Conservation (phyloP, 2,797 vertebrate genomes). For the Microcaecilia unicolor region DNA sequence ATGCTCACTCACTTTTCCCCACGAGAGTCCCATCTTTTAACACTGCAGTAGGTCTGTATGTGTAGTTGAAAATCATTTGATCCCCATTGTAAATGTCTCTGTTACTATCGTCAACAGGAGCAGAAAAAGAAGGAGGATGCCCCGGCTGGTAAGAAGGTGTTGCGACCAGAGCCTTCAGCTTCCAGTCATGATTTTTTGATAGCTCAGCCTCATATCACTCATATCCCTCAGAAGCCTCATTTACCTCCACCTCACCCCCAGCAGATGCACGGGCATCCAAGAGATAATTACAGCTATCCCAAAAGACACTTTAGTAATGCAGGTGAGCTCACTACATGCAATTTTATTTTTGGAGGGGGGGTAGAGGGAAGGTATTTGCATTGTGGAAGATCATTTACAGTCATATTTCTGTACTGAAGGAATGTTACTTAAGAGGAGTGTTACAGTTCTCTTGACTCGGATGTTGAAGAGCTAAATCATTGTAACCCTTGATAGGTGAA, state of each 20-base stretch:
- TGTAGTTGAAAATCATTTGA: too few species aligned
- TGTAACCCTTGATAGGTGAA: too few species aligned
- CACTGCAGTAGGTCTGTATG: not conserved
- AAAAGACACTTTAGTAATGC: constrained; percentile 83
- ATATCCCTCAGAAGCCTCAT: constrained; percentile 66
- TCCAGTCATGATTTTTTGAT: constrained; percentile 79
- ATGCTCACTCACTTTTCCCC: too few species aligned
- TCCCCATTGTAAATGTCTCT: not conserved
- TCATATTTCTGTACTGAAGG: too few species aligned
- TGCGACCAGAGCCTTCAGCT: constrained; percentile 78
- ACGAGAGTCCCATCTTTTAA: too few species aligned
- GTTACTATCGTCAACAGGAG: constrained; percentile 58
- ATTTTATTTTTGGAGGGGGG: too few species aligned
- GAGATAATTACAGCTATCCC: constrained; percentile 69
- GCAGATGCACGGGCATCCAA: constrained; percentile 75
- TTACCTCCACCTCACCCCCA: constrained; percentile 51
- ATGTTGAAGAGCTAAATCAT: too few species aligned
- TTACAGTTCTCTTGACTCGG: too few species aligned
- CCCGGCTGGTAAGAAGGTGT: constrained; percentile 64
- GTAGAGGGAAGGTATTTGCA: too few species aligned
- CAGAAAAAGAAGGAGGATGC: constrained; percentile 88
- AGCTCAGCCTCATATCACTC: constrained; percentile 55
- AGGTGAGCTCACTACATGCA: too few species aligned
- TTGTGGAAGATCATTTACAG: too few species aligned
- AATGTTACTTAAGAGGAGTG: too few species aligned